phyloP scores from a whole-genome alignment of 2,888 invertebrate species.

The Drosophila hamatofila region DNA sequence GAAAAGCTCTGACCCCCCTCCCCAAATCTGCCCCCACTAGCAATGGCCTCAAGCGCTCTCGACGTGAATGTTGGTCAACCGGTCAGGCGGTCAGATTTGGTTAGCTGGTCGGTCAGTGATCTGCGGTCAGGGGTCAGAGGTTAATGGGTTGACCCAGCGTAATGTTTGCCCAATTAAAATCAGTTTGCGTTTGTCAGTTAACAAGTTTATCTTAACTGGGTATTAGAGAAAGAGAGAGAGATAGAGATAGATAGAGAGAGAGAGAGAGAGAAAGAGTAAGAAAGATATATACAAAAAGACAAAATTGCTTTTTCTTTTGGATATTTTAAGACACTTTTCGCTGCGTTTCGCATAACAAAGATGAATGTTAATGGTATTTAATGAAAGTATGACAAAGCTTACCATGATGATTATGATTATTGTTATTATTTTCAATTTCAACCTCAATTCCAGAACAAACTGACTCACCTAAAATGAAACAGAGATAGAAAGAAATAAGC shows the following conservation, averaged over 20 bases:
- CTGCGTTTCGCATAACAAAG: slow-evolving; percentile 57
- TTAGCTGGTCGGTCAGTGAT: slow-evolving; percentile 9
- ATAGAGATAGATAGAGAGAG: slow-evolving; percentile 20
- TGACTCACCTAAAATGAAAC: slow-evolving; percentile 84
- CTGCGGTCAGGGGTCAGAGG: slow-evolving; percentile 24
- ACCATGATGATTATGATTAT: slow-evolving; percentile 85
- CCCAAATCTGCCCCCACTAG: not conserved
- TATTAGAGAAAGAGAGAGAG: slow-evolving; percentile 22
- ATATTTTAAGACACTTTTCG: slow-evolving; percentile 28
- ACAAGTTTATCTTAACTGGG: slow-evolving; percentile 36
- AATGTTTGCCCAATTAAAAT: slow-evolving; percentile 10
- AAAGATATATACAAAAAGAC: slow-evolving; percentile 26
- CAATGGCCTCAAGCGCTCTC: slow-evolving; percentile 6
- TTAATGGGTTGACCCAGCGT: slow-evolving; percentile 34
- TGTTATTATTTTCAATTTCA: slow-evolving; percentile 86
- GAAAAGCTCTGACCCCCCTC: slow-evolving; percentile 29
- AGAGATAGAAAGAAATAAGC: slow-evolving; percentile 44
- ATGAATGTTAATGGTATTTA: slow-evolving; percentile 83
- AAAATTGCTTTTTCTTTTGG: slow-evolving; percentile 9
- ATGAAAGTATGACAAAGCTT: slow-evolving; percentile 85
- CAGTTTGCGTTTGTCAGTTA: slow-evolving; percentile 18
- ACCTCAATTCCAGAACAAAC: slow-evolving; percentile 86
- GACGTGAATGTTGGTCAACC: slow-evolving; percentile 41
- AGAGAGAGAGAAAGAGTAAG: slow-evolving; percentile 25
- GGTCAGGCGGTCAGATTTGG: slow-evolving; percentile 24